Base-by-base conservation (phyloP, 2,113 vertebrate genomes). In the Elanoides forficatus region DNA sequence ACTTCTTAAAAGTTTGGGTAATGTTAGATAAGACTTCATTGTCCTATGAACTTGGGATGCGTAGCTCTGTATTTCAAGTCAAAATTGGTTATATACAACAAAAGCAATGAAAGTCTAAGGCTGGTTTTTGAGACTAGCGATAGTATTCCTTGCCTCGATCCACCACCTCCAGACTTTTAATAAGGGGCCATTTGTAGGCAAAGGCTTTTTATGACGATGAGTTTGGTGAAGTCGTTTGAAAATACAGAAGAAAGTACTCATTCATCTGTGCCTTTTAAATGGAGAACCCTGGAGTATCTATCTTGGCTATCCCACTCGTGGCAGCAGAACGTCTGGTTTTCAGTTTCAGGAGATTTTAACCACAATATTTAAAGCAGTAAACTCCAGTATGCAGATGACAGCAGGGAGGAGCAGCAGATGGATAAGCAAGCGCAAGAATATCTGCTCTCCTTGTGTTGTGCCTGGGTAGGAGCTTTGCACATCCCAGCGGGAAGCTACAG, bases 111-210 rank as follows among this genome's bases (percentile, higher is more conserved):
- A 38, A 0, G 0, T 34, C n/a, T 60, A 16, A 43, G 32, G 12
- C 43, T 34, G 4, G 12, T 82, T 82, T 56, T 43, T 68, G 15
- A 76, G 13, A 32, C 34, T n/a, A 4, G 4, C 0, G 0, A 9
- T 9, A 59, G 15, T 38, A 65, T 48, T 58, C 9, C 17, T 79
- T 20, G 50, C 6, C 56, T 27, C 4, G 38, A 6, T 65, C 27
- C 5, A 2, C 0, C 1, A 2, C 52, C 52, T 53, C 52, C 52
- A 52, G 25, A 52, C 50, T 52, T 52, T 14, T 73, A 45, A 9
- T 36, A 27, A 65, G 23, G 12, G 10, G 5, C 5, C 4, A 11
- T 25, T 40, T 59, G 5, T 55, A 52, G 19, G 32, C 3, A 47
- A 55, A 88, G 11, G 12, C 4, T 12, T 36, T 81, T 80, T 79